Base-by-base conservation (phyloP, 2,113 vertebrate genomes). In the Fregetta grallaria region DNA sequence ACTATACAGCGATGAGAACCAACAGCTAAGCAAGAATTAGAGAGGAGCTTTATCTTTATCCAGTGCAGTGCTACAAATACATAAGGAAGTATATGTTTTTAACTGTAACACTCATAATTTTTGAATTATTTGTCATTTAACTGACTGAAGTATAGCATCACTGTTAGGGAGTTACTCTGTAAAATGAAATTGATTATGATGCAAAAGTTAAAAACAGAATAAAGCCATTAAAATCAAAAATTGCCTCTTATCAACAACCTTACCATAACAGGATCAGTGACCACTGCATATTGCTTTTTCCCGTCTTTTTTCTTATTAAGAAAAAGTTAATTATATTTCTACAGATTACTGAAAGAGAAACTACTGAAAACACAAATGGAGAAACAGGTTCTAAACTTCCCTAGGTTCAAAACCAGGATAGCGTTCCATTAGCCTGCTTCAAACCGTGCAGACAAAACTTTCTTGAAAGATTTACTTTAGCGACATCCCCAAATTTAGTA, bases 1-100 rank as follows among this genome's bases (percentile, higher is more conserved):
- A 21, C 23, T 55, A 59, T 34, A 49, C 0, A 61, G 45, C 0
- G 1, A 66, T 5, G 4, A 42, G 45, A 75, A 47, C 9, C 44
- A 53, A 47, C 45, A 65, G 36, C 29, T 22, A 36, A 18, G 40
- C 36, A 67, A 68, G 22, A 61, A 52, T 13, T 52, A 22, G 38
- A 67, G 18, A 47, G 40, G 19, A 82, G 38, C 49, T 90, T 75
- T 58, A 59, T 10, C 16, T 91, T 72, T 58, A 65, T 34, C n/a
- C 26, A 68, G 21, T 55, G 53, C 36, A 59, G n/a, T n/a, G 53
- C n/a, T 49, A 75, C 14, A 42, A 70, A 68, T 36, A 26, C 18
- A 34, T 36, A 47, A 42, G 26, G 20, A 40, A n/a, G 13, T 13
- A 34, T 9, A 6, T 38, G 12, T 22, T 84, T 65, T 53, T 27